Conservation (phyloP, 2,797 vertebrate genomes). For the Tapera naevia region DNA sequence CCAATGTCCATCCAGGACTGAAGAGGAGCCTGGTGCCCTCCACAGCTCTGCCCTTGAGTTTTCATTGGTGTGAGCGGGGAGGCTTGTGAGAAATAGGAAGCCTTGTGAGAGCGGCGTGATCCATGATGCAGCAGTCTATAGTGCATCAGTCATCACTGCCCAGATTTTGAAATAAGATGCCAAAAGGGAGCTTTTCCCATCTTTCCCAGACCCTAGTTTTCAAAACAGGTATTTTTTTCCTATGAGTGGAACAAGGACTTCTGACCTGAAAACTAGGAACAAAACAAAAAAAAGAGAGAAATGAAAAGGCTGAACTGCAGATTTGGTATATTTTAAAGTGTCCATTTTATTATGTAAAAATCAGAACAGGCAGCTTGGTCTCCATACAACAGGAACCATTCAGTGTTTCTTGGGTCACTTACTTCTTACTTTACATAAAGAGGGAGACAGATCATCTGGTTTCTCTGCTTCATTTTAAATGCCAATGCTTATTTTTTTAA, state of each 20-base stretch:
- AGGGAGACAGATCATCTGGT: constrained; percentile 3
- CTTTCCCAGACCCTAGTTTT: neutral
- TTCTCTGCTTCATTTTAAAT: constrained; percentile 28
- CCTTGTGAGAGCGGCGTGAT: neutral
- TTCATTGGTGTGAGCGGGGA: neutral
- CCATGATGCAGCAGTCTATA: rapidly evolving
- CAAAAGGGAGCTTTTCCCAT: neutral
- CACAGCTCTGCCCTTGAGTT: neutral
- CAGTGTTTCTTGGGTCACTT: neutral
- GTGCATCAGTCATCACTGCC: neutral
- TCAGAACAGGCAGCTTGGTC: neutral
- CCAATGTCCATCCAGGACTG: rapidly evolving
- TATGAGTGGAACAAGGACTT: neutral
- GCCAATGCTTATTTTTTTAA: neutral
- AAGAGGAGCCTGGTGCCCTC: neutral
- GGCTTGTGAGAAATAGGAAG: neutral
- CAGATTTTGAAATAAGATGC: neutral
- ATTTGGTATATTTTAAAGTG: neutral
- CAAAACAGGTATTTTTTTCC: neutral
- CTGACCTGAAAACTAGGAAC: neutral
- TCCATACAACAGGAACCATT: neutral
- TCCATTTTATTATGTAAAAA: neutral
- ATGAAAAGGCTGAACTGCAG: neutral
- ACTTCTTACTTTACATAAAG: constrained; percentile 5
- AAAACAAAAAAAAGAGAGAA: neutral